Evolutionary conservation across 2,888 invertebrate genomes (phyloP).

Genomic region (Trichogramma evanescens): DNA sequence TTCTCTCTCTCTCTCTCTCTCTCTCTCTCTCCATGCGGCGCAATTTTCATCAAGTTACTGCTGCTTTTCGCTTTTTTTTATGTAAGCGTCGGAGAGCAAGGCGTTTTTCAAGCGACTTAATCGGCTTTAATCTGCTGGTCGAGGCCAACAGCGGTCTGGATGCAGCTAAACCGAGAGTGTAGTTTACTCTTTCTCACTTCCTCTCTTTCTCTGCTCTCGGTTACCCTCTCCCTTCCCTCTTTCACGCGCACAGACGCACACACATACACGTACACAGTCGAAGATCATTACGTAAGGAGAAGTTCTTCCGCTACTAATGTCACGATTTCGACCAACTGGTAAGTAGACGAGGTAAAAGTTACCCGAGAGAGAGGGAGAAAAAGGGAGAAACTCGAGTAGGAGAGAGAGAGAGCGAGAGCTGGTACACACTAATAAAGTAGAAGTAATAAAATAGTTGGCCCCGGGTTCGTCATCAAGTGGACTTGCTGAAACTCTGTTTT

Average conservation of each 20-base stretch:
- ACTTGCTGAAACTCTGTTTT: background rate
- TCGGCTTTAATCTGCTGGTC: constrained; percentile 15
- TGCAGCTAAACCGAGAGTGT: background rate
- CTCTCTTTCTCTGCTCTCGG: background rate
- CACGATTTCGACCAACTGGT: constrained; percentile 16
- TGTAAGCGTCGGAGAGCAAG: background rate
- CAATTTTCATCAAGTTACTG: constrained; percentile 1
- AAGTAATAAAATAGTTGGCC: constrained; percentile 9
- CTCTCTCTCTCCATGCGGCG: no score
- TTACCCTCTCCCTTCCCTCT: background rate
- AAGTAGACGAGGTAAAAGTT: constrained; percentile 6
- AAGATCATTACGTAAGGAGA: constrained; percentile 15
- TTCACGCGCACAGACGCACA: background rate
- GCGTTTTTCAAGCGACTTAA: constrained; percentile 15
- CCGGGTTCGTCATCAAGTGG: background rate
- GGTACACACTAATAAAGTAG: constrained; percentile 8
- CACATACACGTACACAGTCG: constrained; percentile 8
- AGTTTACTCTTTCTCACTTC: background rate
- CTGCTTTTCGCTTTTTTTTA: background rate
- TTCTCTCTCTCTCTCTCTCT: no score
- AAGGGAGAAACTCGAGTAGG: constrained; percentile 5
- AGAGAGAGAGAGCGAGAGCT: background rate
- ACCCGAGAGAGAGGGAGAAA: background rate
- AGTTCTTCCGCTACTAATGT: constrained; percentile 16
- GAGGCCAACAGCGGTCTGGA: constrained; percentile 2